phyloP scores from a whole-genome alignment of 2,797 vertebrate genomes.

The Buphagus erythrorhynchus region DNA sequence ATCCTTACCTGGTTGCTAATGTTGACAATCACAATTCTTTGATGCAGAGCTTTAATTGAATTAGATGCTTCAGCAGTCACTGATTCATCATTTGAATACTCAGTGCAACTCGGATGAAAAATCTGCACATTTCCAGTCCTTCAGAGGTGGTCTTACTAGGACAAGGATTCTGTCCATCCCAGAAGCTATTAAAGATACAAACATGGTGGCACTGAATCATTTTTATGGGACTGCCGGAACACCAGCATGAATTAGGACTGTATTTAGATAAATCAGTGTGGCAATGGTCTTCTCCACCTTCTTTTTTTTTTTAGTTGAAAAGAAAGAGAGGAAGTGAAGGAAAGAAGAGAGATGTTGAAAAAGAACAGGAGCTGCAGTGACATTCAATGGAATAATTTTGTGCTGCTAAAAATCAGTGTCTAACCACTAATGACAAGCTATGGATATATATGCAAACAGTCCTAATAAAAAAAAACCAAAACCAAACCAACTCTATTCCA shows the following conservation, averaged over 20 bases:
- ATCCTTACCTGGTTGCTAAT: neutral
- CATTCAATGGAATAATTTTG: neutral
- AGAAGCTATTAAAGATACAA: constrained; percentile 59
- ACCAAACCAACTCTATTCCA: neutral
- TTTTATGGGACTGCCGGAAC: constrained; percentile 39
- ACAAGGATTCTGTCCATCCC: neutral
- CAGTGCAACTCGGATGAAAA: constrained; percentile 10
- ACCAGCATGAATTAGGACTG: constrained; percentile 28
- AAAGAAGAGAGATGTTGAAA: neutral
- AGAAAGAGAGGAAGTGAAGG: neutral
- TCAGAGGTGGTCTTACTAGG: neutral
- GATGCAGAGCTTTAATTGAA: constrained; percentile 56
- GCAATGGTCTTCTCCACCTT: neutral
- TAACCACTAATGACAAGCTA: neutral
- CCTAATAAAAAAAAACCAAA: neutral
- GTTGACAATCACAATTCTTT: neutral
- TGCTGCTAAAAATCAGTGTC: neutral
- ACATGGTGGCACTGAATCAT: constrained; percentile 30
- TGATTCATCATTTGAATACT: constrained; percentile 28
- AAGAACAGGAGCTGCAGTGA: neutral
- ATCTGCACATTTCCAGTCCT: constrained; percentile 12
- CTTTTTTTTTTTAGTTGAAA: neutral
- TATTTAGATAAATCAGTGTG: constrained; percentile 46
- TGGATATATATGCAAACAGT: neutral
- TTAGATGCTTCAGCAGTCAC: constrained; percentile 30